Conservation (phyloP, 2,113 vertebrate species). For the Parus major region DNA sequence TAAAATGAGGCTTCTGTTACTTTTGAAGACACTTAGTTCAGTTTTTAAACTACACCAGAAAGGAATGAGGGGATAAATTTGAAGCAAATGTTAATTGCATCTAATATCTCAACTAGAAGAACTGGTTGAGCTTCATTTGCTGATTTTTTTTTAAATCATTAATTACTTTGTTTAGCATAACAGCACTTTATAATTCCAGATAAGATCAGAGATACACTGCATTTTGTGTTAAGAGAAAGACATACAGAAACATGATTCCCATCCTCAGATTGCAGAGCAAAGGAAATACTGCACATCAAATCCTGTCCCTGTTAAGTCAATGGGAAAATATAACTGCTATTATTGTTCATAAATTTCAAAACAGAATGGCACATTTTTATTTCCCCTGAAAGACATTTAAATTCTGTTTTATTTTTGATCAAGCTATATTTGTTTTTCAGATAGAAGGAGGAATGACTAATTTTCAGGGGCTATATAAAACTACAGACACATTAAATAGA, state of each 20-base stretch:
- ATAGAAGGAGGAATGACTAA: neutral
- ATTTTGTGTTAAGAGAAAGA: neutral
- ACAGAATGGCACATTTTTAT: neutral
- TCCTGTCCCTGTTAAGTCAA: neutral
- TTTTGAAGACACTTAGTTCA: neutral
- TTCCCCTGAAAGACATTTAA: neutral
- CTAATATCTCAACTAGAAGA: conserved; percentile 14
- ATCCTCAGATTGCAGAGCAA: neutral
- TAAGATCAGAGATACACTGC: conserved; percentile 26
- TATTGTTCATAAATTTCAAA: neutral
- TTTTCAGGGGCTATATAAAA: neutral
- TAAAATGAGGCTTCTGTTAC: neutral
- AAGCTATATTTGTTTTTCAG: neutral
- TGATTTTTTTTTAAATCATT: neutral
- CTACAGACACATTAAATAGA: neutral
- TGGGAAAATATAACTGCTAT: neutral
- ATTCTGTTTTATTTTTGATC: neutral
- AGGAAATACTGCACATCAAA: neutral
- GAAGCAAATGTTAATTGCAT: neutral
- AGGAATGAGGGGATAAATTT: neutral
- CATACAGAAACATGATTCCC: neutral
- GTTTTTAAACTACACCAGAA: neutral
- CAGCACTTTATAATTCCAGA: neutral
- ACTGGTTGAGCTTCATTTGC: conserved; percentile 35
- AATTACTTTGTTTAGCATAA: conserved; percentile 32